A percentile compares a stretch with the other conserved stretches of the same genome.
Conservation (phyloP, 1,140 invertebrate genomes). For the Drosophila cardini region DNA sequence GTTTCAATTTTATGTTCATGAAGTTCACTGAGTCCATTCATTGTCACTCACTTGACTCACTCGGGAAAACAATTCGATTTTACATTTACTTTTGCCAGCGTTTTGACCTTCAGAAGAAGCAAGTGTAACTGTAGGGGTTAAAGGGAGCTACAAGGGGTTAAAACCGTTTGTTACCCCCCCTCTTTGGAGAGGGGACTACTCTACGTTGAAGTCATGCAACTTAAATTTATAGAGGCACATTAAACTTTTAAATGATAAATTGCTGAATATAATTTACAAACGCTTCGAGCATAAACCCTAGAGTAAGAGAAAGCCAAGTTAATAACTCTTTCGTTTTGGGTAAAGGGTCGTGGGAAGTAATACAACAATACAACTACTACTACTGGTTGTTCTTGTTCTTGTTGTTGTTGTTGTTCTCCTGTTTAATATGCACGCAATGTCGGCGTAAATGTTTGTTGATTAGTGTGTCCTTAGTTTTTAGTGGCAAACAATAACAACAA, state of each 20-base stretch:
- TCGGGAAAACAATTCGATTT: not conserved
- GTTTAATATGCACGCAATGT: conserved; percentile 82
- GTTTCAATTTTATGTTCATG: not conserved
- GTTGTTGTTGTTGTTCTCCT: conserved; percentile 30
- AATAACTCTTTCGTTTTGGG: conserved; percentile 70
- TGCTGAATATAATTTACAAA: conserved; percentile 79
- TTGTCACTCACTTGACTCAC: conserved; percentile 13
- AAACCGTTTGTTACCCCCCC: conserved; percentile 73
- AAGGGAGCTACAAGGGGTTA: not conserved
- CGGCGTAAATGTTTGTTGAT: conserved; percentile 83
- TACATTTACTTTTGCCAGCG: conserved; percentile 1
- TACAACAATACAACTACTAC: not conserved
- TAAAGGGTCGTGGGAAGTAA: not conserved
- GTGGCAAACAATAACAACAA: conserved; percentile 61
- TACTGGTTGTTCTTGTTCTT: conserved; percentile 11
- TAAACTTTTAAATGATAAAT: conserved; percentile 83
- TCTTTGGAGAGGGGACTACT: conserved; percentile 42
- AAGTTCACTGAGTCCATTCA: conserved; percentile 7
- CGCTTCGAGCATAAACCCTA: conserved; percentile 16
- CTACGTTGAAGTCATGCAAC: conserved; percentile 67
- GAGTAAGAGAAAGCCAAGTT: conserved; percentile 68
- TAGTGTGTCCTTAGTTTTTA: conserved; percentile 82
- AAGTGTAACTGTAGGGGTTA: not conserved
- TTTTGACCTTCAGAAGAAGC: conserved; percentile 69
- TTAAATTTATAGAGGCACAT: conserved; percentile 82